Percentiles rank a stretch among this genome's conserved stretches.
phyloP scores from a whole-genome alignment of 2,113 vertebrate species.

The Syngnathus typhle region DNA sequence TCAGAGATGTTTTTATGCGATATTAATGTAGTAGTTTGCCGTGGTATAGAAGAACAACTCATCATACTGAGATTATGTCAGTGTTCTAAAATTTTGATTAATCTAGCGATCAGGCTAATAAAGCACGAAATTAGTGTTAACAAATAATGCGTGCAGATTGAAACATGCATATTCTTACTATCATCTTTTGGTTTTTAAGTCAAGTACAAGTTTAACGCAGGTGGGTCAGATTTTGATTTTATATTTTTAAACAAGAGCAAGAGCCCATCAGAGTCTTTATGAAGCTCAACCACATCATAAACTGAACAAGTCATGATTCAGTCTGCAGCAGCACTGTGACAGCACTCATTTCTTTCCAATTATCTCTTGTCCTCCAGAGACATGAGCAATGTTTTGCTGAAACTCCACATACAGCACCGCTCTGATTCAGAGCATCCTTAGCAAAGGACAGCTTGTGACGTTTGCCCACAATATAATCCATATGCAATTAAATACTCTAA shows the following conservation, averaged over 20 bases:
- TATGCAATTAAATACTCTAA: not conserved
- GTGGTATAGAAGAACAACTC: not conserved
- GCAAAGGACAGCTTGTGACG: conserved; percentile 13
- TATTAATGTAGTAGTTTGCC: not conserved
- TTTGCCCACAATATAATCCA: not conserved
- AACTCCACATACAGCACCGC: conserved; percentile 41
- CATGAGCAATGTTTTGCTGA: conserved; percentile 45
- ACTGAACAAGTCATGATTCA: conserved; percentile 63
- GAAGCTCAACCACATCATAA: conserved; percentile 38
- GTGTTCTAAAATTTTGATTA: not conserved
- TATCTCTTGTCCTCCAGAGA: conserved; percentile 54
- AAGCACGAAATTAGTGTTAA: not conserved
- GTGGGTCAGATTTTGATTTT: conserved; percentile 1
- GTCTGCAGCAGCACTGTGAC: conserved; percentile 65
- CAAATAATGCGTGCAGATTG: not conserved
- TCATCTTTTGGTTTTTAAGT: not conserved
- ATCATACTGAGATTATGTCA: not conserved
- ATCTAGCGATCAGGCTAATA: not conserved
- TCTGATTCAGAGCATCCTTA: conserved; percentile 37
- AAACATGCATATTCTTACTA: not conserved
- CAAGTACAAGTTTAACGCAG: conserved; percentile 10
- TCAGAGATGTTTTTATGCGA: not conserved
- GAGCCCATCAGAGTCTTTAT: conserved; percentile 23
- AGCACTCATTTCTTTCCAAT: conserved; percentile 69
- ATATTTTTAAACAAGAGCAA: conserved; percentile 14